A percentile compares a stretch with the other conserved stretches of the same genome.
These are phyloP conservation scores for Morpho deidamia DNA, from an alignment of 2,888 invertebrate genomes.

Conservation along the genomic window DNA sequence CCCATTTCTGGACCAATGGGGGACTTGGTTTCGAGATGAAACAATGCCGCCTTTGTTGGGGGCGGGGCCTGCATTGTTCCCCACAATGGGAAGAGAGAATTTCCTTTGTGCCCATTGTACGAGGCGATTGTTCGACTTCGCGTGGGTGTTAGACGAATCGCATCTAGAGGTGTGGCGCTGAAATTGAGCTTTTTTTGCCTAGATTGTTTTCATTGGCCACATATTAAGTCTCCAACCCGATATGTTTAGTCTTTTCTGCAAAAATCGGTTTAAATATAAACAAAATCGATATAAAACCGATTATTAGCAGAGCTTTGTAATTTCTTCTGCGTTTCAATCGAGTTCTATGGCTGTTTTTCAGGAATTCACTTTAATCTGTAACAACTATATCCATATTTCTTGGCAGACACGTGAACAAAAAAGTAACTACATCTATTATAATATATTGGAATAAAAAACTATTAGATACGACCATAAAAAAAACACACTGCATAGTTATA, in stretches of 20 bases:
- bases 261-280: no score
- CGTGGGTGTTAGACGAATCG: conserved; percentile 17
- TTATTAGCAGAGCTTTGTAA: no score
- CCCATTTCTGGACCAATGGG: conserved; percentile 23
- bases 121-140: conserved; percentile 45
- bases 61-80: conserved; percentile 63
- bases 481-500: background rate
- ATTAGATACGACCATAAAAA: background rate
- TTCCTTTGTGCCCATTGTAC: conserved; percentile 63
- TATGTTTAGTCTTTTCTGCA: no score
- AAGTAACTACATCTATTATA: background rate
- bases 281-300: no score
- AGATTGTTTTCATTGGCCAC: conserved; percentile 17
- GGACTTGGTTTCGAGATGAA: conserved; percentile 50
- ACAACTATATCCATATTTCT: conserved; percentile 1
- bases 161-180: conserved; percentile 16
- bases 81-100: conserved; percentile 71
- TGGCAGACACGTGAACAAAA: background rate
- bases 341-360: no score
- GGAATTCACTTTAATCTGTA: conserved; percentile 3
- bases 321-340: no score
- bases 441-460: conserved; percentile 1
- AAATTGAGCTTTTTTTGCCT: conserved; percentile 14
- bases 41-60: conserved; percentile 63
- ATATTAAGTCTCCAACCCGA: no score